Evolutionary conservation across 2,113 vertebrate genomes (phyloP), one percentile per base, ranked within the genome.

Genomic region (Passer montanus): DNA sequence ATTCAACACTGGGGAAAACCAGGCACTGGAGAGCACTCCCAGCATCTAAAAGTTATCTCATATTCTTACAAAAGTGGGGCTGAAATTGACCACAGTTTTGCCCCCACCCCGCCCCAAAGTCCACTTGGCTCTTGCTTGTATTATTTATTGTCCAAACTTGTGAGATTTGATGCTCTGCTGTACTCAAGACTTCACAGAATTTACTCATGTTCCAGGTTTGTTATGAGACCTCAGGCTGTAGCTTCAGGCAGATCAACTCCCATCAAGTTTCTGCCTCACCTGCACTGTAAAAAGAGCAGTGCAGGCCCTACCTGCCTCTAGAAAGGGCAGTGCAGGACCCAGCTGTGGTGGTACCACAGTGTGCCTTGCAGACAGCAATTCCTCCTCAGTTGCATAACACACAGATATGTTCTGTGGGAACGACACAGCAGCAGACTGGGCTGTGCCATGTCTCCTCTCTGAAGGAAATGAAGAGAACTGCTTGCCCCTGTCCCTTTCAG

Each of bases 91-190:
- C 58, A 33, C 13, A 4, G 13, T 20, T 26, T 28, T 33, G 2
- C 1, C 14, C 53, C 30, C 30, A 1, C 14, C 5, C 11, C 12
- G 39, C 4, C 5, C 1, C 24, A 6, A 2, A 87, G 16, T 31
- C 31, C 66, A 60, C 44, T 43, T 62, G 35, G 30, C 35, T 84
- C 56, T 84, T 46, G 69, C 16, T 77, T 41, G 13, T 35, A 59
- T 23, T 44, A 60, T 49, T 81, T 67, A 37, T 60, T 78, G 41
- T 22, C 41, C 52, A 44, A 52, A 52, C 13, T 7, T 37, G 19
- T 28, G 28, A 50, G 44, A 68, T 60, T 56, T 55, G 44, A 84
- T 84, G 52, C 33, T 67, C 35, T 86, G 63, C 22, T 31, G 26
- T 70, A 49, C 39, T 72, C 49, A 64, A 17, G 39, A 49, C 35